Evolutionary conservation across 2,797 vertebrate species (phyloP).

Genomic region (Denticeps clupeoides): DNA sequence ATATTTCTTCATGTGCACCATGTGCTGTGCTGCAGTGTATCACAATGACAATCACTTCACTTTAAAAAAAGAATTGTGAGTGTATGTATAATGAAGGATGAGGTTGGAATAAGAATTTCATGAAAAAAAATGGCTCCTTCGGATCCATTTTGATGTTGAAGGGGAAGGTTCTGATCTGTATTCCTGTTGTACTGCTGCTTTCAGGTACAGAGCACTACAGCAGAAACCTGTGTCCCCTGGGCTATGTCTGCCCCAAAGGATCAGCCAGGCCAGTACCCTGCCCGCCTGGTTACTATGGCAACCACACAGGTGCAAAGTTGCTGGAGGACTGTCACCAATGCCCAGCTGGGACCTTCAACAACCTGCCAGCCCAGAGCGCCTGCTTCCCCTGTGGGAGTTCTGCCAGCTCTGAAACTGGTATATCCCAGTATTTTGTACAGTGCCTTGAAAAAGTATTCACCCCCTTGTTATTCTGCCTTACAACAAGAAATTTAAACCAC

Average conservation of each 20-base stretch:
- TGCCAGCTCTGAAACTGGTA: slow-evolving; percentile 69
- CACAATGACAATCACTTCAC: no score
- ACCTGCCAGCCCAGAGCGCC: slow-evolving; percentile 65
- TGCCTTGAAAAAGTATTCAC: no score
- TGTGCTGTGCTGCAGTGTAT: no score
- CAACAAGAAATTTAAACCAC: no score
- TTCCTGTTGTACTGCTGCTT: slow-evolving; percentile 12
- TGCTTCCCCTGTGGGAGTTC: slow-evolving; percentile 85
- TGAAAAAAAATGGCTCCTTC: no score
- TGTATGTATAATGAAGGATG: neutral
- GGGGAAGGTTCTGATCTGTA: no score
- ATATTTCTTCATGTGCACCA: no score
- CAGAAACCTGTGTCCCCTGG: slow-evolving; percentile 60
- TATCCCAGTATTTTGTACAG: slow-evolving; percentile 10
- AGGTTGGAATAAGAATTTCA: no score
- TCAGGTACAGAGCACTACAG: slow-evolving; percentile 63
- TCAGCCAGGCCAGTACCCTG: slow-evolving; percentile 59
- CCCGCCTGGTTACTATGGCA: slow-evolving; percentile 70
- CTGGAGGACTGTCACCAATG: slow-evolving; percentile 65
- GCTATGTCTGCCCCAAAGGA: slow-evolving; percentile 67
- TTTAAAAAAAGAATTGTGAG: neutral
- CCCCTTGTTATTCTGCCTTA: no score
- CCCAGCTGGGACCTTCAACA: slow-evolving; percentile 72
- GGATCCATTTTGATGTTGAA: no score
- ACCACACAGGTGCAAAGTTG: slow-evolving; percentile 39